Conservation (phyloP, 1,140 invertebrate genomes). For the Rhyzopertha dominica region DNA sequence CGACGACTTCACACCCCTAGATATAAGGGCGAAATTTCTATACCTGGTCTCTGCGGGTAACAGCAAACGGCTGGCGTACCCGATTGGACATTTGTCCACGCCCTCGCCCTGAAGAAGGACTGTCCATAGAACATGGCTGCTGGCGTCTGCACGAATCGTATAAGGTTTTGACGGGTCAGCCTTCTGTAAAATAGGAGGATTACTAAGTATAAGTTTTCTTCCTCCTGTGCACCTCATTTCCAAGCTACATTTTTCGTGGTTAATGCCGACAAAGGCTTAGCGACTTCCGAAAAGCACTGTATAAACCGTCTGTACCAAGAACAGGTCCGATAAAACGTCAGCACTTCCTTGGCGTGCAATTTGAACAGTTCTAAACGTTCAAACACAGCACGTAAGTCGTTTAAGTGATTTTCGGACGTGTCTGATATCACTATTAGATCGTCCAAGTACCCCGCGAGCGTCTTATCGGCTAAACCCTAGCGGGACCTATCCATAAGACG, state of each 20-base stretch:
- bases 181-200: too few species aligned
- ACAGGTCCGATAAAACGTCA: constrained; percentile 35
- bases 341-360: constrained; percentile 30
- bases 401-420: too few species aligned
- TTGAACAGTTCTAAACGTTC: too few species aligned
- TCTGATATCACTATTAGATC: too few species aligned
- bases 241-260: constrained; percentile 35
- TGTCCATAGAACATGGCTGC: constrained; percentile 39
- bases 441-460: too few species aligned
- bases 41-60: constrained; percentile 41
- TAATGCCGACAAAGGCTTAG: constrained; percentile 40
- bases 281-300: constrained; percentile 33
- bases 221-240: constrained; percentile 25
- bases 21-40: constrained; percentile 36
- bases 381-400: too few species aligned
- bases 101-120: constrained; percentile 39
- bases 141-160: constrained; percentile 15
- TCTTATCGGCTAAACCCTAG: too few species aligned
- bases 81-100: constrained; percentile 44
- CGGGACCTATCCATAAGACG: too few species aligned
- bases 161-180: constrained; percentile 1
- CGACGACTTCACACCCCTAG: constrained; percentile 12
- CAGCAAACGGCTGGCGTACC: constrained; percentile 43
- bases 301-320: constrained; percentile 46
- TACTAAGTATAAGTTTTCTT: too few species aligned